Evolutionary conservation across 2,888 invertebrate species (phyloP).

Genomic region (Thysanoteuthis rhombus): DNA sequence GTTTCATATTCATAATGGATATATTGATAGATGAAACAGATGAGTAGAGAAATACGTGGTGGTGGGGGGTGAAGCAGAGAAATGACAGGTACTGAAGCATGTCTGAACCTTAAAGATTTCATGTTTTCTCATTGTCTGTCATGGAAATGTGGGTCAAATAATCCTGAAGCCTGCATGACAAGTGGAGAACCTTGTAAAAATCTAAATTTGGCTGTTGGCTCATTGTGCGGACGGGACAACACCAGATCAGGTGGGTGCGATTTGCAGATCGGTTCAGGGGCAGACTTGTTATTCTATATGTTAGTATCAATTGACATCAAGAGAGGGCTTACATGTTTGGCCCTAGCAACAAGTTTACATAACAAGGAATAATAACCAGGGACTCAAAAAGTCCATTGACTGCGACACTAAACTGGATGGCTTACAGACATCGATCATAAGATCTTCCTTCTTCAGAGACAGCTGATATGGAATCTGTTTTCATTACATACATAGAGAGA

Average conservation of each 20-base stretch:
- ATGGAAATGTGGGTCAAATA: neutral
- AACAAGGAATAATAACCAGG: neutral
- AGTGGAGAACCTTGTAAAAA: neutral
- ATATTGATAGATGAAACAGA: too few species aligned
- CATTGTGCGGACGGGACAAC: neutral
- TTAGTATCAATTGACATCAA: neutral
- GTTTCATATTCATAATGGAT: too few species aligned
- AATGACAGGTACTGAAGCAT: neutral
- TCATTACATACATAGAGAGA: too few species aligned
- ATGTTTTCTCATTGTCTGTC: neutral
- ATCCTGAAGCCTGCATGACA: neutral
- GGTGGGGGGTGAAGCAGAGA: neutral
- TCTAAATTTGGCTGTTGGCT: neutral
- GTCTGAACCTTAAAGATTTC: neutral
- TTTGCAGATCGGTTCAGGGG: neutral
- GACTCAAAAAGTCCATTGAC: neutral
- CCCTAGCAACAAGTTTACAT: neutral
- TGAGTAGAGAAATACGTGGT: too few species aligned
- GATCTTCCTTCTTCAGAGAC: neutral
- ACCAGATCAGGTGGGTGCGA: neutral
- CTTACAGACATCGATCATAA: neutral
- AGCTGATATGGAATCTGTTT: neutral
- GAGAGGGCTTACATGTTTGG: neutral
- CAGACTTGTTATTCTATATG: neutral
- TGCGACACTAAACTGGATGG: neutral